Base-by-base conservation (phyloP, 2,888 invertebrate species). In the Melanostoma scalare region DNA sequence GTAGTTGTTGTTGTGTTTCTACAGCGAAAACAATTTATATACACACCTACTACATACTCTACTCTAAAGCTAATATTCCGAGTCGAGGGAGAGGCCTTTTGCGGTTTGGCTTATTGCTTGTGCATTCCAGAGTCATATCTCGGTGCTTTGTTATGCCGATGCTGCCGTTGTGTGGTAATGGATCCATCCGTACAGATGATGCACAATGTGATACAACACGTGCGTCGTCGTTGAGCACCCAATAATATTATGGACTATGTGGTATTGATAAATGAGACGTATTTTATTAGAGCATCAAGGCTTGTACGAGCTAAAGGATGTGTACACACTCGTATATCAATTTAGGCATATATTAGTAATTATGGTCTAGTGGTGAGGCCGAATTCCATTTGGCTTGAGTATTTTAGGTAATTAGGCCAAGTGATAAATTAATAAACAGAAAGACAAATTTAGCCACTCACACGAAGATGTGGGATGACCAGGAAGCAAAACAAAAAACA, bases 241-340 rank as follows among this genome's bases (percentile, higher is more conserved):
- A 72, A 77, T 72, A 58, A 65, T 60, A 44, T 73, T 78, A 58
- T 65, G 72, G 63, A 71, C 50, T 79, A 10, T 69, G 75, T 40
- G 80, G 75, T 69, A 75, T 69, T 75, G 63, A 80, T 77, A 72
- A 72, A 80, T 75, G 81, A 72, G 38, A 31, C 33, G 63, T 33
- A 80, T 75, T 81, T 77, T 72, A 81, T 72, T 68, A 72, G 60
- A 72, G 55, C 81, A 72, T 77, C 77, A 80, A 81, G 60, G 67
- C 72, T 77, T 58, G 69, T 58, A 75, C 31, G 2, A 50, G 44
- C 58, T 63, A 36, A 60, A 58, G 75, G 61, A 44, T 65, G 65
- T 53, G 76, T 65, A 31, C 68, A 52, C n/a, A 8, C 71, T 36
- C 77, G 30, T 77, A 72, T 31, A 81, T 81, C 77, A 81, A 60